phyloP scores from a whole-genome alignment of 1,140 invertebrate species.

The Caerostris extrusa region DNA sequence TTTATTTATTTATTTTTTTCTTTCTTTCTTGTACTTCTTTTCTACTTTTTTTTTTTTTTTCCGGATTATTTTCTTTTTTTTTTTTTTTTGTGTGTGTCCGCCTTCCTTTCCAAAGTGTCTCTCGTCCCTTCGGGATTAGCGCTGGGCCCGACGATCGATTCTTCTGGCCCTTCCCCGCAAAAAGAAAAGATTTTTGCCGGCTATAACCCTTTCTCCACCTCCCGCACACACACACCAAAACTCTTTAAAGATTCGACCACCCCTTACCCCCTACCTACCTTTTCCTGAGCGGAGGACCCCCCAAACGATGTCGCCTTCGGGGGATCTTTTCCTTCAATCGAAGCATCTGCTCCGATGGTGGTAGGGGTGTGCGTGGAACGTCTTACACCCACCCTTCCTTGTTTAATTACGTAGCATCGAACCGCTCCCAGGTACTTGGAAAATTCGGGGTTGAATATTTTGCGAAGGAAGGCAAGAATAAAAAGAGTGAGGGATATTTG shows the following conservation, averaged over 20 bases:
- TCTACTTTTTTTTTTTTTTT: not conserved
- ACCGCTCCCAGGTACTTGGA: conserved; percentile 63
- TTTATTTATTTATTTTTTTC: not conserved
- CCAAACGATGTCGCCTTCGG: conserved; percentile 50
- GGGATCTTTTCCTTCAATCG: conserved; percentile 60
- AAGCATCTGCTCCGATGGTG: conserved; percentile 52
- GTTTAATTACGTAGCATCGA: conserved; percentile 69
- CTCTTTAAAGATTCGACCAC: conserved; percentile 55
- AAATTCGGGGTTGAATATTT: conserved; percentile 70
- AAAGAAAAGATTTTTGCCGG: conserved; percentile 53
- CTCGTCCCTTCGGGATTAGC: conserved; percentile 57
- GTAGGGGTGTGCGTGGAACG: not conserved
- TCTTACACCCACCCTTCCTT: conserved; percentile 30
- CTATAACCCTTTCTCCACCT: conserved; percentile 46
- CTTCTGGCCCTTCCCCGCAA: not conserved
- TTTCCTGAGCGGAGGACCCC: not conserved
- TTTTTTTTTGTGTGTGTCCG: not conserved
- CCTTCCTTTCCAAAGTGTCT: conserved; percentile 27
- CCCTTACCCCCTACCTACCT: not conserved
- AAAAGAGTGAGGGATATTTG: conserved; percentile 53
- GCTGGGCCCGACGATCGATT: conserved; percentile 2
- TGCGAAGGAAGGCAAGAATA: conserved; percentile 14
- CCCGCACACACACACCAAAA: not conserved
- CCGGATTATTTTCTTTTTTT: not conserved
- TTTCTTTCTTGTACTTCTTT: not conserved